Percentiles rank a stretch among this genome's conserved stretches.
Conservation (phyloP, 2,888 invertebrate genomes). For the Caenorhabditis sp. region DNA sequence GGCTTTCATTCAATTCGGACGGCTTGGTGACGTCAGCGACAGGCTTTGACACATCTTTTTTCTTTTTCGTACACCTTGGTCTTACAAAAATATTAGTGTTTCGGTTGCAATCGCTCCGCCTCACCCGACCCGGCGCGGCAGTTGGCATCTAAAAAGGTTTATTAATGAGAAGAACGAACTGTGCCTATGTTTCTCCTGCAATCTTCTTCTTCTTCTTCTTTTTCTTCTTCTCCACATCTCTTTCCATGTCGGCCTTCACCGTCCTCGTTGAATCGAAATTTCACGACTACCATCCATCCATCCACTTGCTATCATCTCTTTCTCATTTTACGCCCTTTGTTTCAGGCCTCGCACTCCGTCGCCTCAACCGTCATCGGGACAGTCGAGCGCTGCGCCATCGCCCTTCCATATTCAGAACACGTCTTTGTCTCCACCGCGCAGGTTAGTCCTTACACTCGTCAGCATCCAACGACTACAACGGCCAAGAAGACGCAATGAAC, state of each 20-base stretch:
- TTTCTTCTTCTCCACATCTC: constrained; percentile 6
- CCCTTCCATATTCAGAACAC: not conserved
- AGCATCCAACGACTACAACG: no score
- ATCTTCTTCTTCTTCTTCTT: constrained; percentile 25
- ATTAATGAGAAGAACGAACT: constrained; percentile 37
- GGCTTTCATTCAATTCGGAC: not conserved
- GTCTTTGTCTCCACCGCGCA: constrained; percentile 4
- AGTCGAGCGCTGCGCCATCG: constrained; percentile 1
- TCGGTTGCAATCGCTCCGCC: constrained; percentile 5
- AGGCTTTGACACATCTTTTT: constrained; percentile 4
- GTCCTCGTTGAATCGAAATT: no score
- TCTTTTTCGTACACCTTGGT: constrained; percentile 2
- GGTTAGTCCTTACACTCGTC: constrained; percentile 7
- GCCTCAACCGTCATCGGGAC: not conserved
- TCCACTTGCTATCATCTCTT: constrained; percentile 8
- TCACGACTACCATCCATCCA: constrained; percentile 53
- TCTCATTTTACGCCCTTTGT: constrained; percentile 17
- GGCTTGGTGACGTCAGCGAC: not conserved
- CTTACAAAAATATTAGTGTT: constrained; percentile 7
- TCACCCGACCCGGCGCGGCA: not conserved
- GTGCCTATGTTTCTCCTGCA: constrained; percentile 16
- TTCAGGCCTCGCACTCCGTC: constrained; percentile 36
- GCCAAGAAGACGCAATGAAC: no score
- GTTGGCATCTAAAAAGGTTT: constrained; percentile 34
- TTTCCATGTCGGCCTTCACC: constrained; percentile 3